Evolutionary conservation across 2,113 vertebrate genomes (phyloP).

Genomic region (Calypte anna): DNA sequence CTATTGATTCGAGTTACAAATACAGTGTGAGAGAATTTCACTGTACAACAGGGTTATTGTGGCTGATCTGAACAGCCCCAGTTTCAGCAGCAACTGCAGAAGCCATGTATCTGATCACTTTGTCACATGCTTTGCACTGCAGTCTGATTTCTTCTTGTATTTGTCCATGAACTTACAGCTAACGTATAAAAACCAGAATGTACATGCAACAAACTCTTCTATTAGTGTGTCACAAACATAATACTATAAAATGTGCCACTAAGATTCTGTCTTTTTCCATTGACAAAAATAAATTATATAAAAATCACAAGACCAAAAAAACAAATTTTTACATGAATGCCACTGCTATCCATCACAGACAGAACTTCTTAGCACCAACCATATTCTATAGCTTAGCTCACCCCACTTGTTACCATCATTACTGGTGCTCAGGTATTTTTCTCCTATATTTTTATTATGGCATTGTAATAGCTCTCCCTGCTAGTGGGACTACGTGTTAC

Average conservation of each 20-base stretch:
- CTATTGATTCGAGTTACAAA: constrained; percentile 59
- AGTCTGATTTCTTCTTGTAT: background rate
- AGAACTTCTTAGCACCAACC: background rate
- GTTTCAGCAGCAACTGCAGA: background rate
- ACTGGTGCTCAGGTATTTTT: background rate
- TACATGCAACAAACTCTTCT: background rate
- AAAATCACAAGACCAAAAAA: background rate
- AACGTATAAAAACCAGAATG: background rate
- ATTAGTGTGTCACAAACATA: background rate
- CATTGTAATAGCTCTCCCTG: background rate
- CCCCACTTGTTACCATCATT: background rate
- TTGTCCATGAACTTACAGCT: background rate
- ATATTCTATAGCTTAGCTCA: background rate
- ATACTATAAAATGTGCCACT: background rate
- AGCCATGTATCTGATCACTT: background rate
- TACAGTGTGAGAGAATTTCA: constrained; percentile 30
- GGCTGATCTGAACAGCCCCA: background rate
- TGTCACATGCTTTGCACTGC: background rate
- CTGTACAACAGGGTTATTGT: constrained; percentile 21
- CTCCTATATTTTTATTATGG: background rate
- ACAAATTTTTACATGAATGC: background rate
- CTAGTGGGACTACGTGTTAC: background rate
- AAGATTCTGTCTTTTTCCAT: background rate
- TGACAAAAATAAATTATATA: background rate
- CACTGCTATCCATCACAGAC: background rate